Conservation (phyloP, 2,797 vertebrate genomes). For the Gymnocypris eckloni region DNA sequence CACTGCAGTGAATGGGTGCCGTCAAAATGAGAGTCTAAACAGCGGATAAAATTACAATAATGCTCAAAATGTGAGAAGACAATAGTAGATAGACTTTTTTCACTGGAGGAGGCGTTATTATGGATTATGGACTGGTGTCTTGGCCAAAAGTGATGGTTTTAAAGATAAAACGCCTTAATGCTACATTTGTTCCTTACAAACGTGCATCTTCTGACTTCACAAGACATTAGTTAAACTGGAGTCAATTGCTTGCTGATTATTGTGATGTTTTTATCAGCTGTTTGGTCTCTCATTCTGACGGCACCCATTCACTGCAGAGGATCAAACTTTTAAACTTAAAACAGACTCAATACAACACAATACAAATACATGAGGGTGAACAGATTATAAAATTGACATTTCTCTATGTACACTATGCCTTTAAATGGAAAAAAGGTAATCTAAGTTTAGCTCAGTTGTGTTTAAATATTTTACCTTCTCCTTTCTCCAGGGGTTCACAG, state of each 20-base stretch:
- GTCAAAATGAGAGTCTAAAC: not conserved
- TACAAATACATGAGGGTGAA: not conserved
- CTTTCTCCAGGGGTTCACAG: constrained; percentile 90
- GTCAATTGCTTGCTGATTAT: too few species aligned
- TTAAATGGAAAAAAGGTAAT: not conserved
- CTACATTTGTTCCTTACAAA: not conserved
- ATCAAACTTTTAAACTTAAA: not conserved
- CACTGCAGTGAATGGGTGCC: too few species aligned
- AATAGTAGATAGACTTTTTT: not conserved
- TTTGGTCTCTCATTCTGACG: not conserved
- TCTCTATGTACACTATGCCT: not conserved
- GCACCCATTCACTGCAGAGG: not conserved
- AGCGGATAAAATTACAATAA: not conserved
- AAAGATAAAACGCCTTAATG: not conserved
- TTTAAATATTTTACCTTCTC: constrained; percentile 83
- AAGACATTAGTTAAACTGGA: too few species aligned
- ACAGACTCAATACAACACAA: not conserved
- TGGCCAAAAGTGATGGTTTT: not conserved
- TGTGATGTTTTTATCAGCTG: not conserved
- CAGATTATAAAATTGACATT: not conserved
- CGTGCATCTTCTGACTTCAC: too few species aligned
- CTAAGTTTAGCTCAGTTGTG: not conserved
- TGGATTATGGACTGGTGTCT: not conserved
- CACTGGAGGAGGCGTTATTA: not conserved
- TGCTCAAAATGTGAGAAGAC: not conserved